phyloP scores from a whole-genome alignment of 2,113 vertebrate species.

The Charina bottae region DNA sequence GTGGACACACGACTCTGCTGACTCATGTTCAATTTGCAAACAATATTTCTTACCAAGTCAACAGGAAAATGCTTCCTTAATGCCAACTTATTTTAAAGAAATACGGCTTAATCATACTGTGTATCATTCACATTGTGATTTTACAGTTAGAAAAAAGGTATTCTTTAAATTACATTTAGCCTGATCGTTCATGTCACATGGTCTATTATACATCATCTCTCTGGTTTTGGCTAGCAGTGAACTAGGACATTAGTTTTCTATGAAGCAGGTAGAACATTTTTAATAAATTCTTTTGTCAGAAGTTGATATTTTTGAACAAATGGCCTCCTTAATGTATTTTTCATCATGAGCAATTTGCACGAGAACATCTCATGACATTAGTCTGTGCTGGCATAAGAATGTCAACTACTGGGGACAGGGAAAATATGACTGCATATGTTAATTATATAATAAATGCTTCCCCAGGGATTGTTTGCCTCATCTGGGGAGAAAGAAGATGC shows the following conservation, averaged over 20 bases:
- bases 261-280: conserved; percentile 43
- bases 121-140: conserved; percentile 67
- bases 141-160: conserved; percentile 48
- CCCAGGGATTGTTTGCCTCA: not conserved
- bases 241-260: conserved; percentile 57
- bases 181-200: conserved; percentile 70
- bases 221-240: conserved; percentile 50
- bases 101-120: conserved; percentile 54
- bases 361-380: not conserved
- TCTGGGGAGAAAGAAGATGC: not conserved
- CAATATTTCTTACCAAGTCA: not conserved
- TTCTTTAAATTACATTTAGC: conserved; percentile 63
- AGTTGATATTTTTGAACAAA: conserved; percentile 42
- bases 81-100: conserved; percentile 57
- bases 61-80: conserved; percentile 58
- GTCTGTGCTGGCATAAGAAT: too few relatives aligned
- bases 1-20: not conserved
- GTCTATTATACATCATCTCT: conserved; percentile 64
- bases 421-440: not conserved
- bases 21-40: not conserved
- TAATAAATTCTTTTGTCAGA: conserved; percentile 39
- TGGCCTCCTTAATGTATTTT: not conserved
- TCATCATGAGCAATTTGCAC: not conserved
- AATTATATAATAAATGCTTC: conserved; percentile 14
- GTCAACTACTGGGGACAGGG: not conserved